Conservation (phyloP, 2,113 vertebrate genomes). For the Malurus elegans region DNA sequence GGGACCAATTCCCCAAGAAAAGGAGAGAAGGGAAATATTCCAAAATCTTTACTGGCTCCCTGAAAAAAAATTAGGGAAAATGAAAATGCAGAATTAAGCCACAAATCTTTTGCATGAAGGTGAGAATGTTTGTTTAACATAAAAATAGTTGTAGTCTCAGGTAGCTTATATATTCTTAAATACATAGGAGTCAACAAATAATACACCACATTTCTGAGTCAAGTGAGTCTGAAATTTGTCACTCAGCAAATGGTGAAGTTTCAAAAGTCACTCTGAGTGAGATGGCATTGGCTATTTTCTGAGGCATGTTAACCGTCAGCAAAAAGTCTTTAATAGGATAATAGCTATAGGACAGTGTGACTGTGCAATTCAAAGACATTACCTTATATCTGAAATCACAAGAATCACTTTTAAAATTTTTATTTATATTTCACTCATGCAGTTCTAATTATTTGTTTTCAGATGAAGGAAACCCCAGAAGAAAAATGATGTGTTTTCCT, state of each 20-base stretch:
- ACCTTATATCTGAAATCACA: neutral
- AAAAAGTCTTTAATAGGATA: neutral
- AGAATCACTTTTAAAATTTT: neutral
- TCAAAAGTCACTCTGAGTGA: neutral
- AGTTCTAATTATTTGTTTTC: neutral
- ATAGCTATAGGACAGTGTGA: neutral
- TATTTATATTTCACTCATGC: neutral
- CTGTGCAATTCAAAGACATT: neutral
- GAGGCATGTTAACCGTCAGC: neutral
- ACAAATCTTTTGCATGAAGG: neutral
- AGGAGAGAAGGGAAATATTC: neutral
- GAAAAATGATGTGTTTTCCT: neutral
- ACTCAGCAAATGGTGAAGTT: neutral
- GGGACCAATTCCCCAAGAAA: conserved; percentile 13
- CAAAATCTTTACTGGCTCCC: neutral
- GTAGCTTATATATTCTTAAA: neutral
- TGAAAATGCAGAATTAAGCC: neutral
- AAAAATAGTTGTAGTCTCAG: neutral
- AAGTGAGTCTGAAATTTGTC: neutral
- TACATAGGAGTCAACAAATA: neutral
- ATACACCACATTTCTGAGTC: neutral
- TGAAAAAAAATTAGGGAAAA: conserved; percentile 50
- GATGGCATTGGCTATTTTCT: neutral
- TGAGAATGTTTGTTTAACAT: neutral
- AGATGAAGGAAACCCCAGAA: neutral